Evolutionary conservation across 2,113 vertebrate genomes (phyloP).

Genomic region (Hystrix brachyura): DNA sequence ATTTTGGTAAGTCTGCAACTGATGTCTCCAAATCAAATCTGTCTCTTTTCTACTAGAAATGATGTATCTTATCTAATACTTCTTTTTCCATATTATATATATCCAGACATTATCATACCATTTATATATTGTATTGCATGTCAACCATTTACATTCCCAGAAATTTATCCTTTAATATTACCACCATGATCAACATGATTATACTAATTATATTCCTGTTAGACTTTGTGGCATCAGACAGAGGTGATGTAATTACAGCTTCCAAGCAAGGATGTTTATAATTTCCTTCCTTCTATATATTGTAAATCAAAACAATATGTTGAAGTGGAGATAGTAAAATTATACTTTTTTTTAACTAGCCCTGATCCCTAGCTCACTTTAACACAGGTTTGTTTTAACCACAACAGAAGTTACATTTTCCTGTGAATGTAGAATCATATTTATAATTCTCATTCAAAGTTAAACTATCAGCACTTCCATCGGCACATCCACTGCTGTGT

Average conservation of each 20-base stretch:
- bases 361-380: background rate
- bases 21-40: constrained; percentile 76
- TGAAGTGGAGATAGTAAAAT: constrained; percentile 27
- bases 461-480: background rate
- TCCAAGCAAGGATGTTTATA: constrained; percentile 64
- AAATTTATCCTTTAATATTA: constrained; percentile 76
- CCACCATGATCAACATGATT: constrained; percentile 77
- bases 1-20: constrained; percentile 80
- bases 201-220: constrained; percentile 46
- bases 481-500: background rate
- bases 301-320: constrained; percentile 29
- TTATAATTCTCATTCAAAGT: constrained; percentile 22
- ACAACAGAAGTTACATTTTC: background rate
- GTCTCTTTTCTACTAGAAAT: constrained; percentile 75
- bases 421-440: background rate
- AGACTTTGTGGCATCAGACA: constrained; percentile 74
- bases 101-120: constrained; percentile 64
- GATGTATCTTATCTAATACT: constrained; percentile 62
- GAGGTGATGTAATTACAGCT: constrained; percentile 77
- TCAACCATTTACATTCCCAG: constrained; percentile 71
- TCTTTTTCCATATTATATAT: constrained; percentile 74
- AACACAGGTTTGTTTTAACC: constrained; percentile 20
- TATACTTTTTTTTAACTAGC: background rate
- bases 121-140: constrained; percentile 56
- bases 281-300: constrained; percentile 35